Evolutionary conservation across 2,888 invertebrate genomes (phyloP).

Genomic region (Nomada ruficornis): DNA sequence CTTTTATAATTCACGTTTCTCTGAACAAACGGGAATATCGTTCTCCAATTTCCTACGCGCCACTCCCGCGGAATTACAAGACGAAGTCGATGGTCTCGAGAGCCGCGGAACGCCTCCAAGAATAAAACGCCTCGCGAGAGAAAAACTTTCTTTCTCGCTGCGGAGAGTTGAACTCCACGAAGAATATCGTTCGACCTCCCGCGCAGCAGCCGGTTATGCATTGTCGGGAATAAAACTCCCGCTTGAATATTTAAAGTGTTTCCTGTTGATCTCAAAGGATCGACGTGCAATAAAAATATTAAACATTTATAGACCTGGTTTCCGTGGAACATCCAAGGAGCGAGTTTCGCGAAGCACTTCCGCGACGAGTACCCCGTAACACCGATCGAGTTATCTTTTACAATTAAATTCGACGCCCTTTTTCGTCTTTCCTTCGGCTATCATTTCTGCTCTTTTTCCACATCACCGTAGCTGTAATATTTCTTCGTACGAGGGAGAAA

Average conservation of each 20-base stretch:
- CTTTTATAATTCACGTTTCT: slow-evolving; percentile 21
- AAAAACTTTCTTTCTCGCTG: slow-evolving; percentile 41
- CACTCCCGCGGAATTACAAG: slow-evolving; percentile 31
- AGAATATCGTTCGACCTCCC: slow-evolving; percentile 51
- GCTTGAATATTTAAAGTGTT: slow-evolving; percentile 49
- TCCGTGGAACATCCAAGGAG: neutral
- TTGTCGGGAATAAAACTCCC: slow-evolving; percentile 40
- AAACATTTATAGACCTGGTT: slow-evolving; percentile 31
- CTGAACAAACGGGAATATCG: neutral
- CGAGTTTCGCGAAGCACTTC: neutral
- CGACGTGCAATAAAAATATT: slow-evolving; percentile 50
- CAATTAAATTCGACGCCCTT: too few species aligned
- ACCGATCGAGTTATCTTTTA: neutral
- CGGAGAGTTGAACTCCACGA: slow-evolving; percentile 27
- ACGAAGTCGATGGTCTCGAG: slow-evolving; percentile 43
- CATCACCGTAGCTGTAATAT: neutral
- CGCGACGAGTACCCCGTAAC: neutral
- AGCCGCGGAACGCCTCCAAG: slow-evolving; percentile 40
- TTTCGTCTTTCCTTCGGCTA: too few species aligned
- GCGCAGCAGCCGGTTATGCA: slow-evolving; percentile 17
- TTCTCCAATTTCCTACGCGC: slow-evolving; percentile 14
- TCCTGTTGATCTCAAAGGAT: slow-evolving; percentile 50
- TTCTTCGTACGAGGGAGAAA: neutral
- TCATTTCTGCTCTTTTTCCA: neutral
- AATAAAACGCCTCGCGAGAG: slow-evolving; percentile 44